Evolutionary conservation across 2,113 vertebrate species (phyloP), one percentile per base, ranked within the genome.

Genomic region (Pitta sordida): DNA sequence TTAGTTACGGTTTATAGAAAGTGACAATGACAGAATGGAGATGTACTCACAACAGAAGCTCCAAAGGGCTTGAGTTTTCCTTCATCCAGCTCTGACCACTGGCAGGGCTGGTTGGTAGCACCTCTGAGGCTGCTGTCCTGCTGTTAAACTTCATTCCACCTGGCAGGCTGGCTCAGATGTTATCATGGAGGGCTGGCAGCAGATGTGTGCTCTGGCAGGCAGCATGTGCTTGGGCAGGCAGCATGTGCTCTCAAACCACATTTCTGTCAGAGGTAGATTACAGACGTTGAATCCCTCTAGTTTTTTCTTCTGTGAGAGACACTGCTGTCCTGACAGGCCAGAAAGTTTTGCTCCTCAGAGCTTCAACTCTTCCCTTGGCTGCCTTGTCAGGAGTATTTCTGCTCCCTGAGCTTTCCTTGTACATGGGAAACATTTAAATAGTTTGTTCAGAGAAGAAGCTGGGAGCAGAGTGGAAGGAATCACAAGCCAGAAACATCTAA

Each of bases 31-130:
- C 52, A 27, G 3, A 36, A n/a, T 69, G 67, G 24, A n/a, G 11
- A 5, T 48, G n/a, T 8, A 46, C 44, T 36, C 27, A n/a, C 46
- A 75, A 37, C 32, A 63, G 36, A 32, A 23, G 60, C 69, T 8
- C 29, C 76, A 48, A 76, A 55, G 7, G 9, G 21, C 7, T 87
- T 24, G 9, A 26, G 30, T 16, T 78, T 32, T 43, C 29, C 68
- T 44, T 73, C n/a, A 51, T 13, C 15, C 41, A n/a, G 0, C 13
- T 7, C 8, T 23, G 51, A 69, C 24, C 10, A 4, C 7, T 13
- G 44, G 16, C 22, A 73, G 26, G 26, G 17, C 32, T 80, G 6
- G 1, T 10, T 48, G 51, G 19, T 9, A 32, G 36, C 23, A 49
- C 13, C 30, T 74, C 64, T 27, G 53, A 29, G 29, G 26, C 30